Conservation (phyloP, 1,140 invertebrate genomes). For the Hyphantria cunea region DNA sequence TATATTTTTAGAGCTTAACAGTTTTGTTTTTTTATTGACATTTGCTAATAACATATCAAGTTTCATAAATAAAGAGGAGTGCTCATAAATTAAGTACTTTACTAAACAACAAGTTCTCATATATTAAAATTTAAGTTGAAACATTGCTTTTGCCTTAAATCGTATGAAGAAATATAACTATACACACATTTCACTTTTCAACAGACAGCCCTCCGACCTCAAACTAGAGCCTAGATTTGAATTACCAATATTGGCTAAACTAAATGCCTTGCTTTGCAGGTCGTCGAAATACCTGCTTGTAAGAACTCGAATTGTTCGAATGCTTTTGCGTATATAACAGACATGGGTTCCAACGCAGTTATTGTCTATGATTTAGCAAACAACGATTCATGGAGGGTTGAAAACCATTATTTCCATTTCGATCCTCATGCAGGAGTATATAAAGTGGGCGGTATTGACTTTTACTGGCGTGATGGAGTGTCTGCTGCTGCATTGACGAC, state of each 20-base stretch:
- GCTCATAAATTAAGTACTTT: no score
- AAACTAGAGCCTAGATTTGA: no score
- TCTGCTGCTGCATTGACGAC: conserved; percentile 84
- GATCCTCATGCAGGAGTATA: conserved; percentile 87
- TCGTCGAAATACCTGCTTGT: conserved; percentile 82
- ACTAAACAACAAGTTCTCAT: no score
- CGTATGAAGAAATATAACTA: no score
- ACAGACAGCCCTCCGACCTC: no score
- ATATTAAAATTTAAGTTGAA: no score
- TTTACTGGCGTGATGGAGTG: conserved; percentile 89
- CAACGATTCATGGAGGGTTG: conserved; percentile 87
- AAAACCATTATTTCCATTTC: conserved; percentile 90
- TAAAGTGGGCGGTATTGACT: conserved; percentile 86
- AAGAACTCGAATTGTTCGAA: conserved; percentile 47
- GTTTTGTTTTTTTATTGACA: no score
- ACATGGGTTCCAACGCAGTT: conserved; percentile 86
- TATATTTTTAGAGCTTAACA: no score
- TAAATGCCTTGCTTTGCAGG: conserved; percentile 47
- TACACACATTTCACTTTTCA: no score
- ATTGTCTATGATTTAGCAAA: conserved; percentile 87
- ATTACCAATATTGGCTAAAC: background rate
- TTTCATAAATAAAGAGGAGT: no score
- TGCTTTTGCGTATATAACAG: conserved; percentile 87
- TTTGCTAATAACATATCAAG: no score
- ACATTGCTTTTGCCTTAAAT: no score